Evolutionary conservation across 1,140 invertebrate species (phyloP).

Genomic region (Drosophila mayri): DNA sequence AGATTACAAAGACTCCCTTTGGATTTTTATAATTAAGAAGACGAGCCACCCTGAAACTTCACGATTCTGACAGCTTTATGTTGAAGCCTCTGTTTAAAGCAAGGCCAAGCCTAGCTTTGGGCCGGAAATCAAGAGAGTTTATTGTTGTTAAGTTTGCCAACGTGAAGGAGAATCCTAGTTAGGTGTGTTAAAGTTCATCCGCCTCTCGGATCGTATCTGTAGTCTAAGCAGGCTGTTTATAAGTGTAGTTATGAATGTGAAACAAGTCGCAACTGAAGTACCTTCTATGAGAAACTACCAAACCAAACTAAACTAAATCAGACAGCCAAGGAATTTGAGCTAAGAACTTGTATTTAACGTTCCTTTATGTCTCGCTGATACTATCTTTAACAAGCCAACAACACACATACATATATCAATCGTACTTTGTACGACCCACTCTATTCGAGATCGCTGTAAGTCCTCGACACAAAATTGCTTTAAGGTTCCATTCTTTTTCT

Average conservation of each 20-base stretch:
- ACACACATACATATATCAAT: constrained; percentile 32
- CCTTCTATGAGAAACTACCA: constrained; percentile 60
- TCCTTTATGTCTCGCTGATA: constrained; percentile 51
- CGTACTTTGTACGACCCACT: constrained; percentile 33
- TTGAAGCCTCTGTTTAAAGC: constrained; percentile 51
- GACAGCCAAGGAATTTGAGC: constrained; percentile 35
- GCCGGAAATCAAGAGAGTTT: constrained; percentile 21
- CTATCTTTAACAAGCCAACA: constrained; percentile 14
- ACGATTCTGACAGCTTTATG: constrained; percentile 60
- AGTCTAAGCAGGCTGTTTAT: constrained; percentile 24
- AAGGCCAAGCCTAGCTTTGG: constrained; percentile 73
- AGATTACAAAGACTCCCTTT: not conserved
- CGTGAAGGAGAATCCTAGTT: constrained; percentile 39
- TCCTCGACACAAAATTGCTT: constrained; percentile 11
- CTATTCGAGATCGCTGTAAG: constrained; percentile 19
- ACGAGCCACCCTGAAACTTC: constrained; percentile 13
- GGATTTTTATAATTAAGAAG: not conserved
- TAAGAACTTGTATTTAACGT: constrained; percentile 40
- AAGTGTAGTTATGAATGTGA: constrained; percentile 39
- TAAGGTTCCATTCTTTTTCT: constrained; percentile 42
- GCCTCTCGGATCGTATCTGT: constrained; percentile 22
- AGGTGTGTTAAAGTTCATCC: constrained; percentile 64
- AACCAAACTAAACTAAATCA: constrained; percentile 24
- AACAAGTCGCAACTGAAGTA: constrained; percentile 78
- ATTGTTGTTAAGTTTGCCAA: constrained; percentile 72